Evolutionary conservation across 2,888 invertebrate genomes (phyloP).

Genomic region (Sinhomidia bicolor): DNA sequence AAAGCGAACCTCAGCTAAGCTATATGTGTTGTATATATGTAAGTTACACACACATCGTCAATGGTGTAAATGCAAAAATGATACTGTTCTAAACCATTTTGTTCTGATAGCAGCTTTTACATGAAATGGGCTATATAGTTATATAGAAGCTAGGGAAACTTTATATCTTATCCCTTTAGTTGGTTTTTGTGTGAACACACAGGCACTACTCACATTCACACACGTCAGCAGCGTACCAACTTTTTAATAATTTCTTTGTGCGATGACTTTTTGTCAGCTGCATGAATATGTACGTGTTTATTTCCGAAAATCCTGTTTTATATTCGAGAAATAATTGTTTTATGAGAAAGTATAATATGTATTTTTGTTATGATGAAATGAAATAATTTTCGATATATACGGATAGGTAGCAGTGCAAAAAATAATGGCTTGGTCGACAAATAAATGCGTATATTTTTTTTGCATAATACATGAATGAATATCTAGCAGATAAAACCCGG

Average conservation of each 20-base stretch:
- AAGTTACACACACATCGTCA: not conserved
- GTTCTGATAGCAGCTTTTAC: not conserved
- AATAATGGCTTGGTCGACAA: not conserved
- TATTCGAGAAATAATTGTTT: constrained; percentile 8
- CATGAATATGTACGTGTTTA: not conserved
- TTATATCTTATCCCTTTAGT: not conserved
- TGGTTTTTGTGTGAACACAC: constrained; percentile 2
- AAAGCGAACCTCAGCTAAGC: not conserved
- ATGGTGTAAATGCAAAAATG: not conserved
- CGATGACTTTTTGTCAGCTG: constrained; percentile 5
- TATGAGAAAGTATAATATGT: not conserved
- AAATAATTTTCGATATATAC: not conserved
- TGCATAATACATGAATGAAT: not conserved
- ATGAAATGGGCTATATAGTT: not conserved
- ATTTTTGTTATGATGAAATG: not conserved
- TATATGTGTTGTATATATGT: not conserved
- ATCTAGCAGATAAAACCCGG: not conserved
- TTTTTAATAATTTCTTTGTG: not conserved
- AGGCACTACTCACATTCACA: not conserved
- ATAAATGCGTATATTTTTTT: not conserved
- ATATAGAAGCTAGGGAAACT: not conserved
- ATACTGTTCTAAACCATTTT: constrained; percentile 4
- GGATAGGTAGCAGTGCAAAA: not conserved
- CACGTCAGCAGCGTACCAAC: constrained; percentile 2
- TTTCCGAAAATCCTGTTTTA: constrained; percentile 23